These are phyloP conservation scores for Cyclargus thomasi DNA, from an alignment of 1,140 invertebrate species.

Conservation along the genomic window DNA sequence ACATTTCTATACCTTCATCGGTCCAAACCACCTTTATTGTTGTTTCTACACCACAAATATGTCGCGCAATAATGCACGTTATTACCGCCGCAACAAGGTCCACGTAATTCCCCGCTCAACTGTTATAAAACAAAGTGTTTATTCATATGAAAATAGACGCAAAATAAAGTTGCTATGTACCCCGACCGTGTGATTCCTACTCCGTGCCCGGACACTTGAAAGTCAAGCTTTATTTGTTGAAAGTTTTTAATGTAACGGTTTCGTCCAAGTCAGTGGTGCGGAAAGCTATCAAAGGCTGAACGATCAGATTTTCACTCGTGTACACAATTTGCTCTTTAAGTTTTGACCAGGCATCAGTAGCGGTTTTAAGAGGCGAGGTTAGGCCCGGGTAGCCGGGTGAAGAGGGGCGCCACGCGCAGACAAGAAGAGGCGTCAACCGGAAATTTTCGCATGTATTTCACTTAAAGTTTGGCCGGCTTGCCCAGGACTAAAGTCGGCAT, in stretches of 20 bases:
- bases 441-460: too few species aligned
- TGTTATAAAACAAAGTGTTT: slow-evolving; percentile 12
- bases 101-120: neutral
- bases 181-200: neutral
- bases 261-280: neutral
- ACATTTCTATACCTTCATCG: too few species aligned
- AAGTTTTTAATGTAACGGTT: neutral
- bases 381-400: too few species aligned
- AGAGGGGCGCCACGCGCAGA: too few species aligned
- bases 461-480: too few species aligned
- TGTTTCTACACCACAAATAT: neutral
- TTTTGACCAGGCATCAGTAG: too few species aligned
- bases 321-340: too few species aligned
- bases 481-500: too few species aligned
- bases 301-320: neutral
- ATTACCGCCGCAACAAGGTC: neutral
- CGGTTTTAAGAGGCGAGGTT: too few species aligned
- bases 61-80: neutral
- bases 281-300: neutral
- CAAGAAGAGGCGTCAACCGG: too few species aligned
- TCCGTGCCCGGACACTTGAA: too few species aligned
- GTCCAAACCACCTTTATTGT: too few species aligned
- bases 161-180: slow-evolving; percentile 14
- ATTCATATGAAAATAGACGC: neutral
- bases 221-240: neutral